Base-by-base conservation (phyloP, 2,113 vertebrate genomes). In the Tonatia bakeri region DNA sequence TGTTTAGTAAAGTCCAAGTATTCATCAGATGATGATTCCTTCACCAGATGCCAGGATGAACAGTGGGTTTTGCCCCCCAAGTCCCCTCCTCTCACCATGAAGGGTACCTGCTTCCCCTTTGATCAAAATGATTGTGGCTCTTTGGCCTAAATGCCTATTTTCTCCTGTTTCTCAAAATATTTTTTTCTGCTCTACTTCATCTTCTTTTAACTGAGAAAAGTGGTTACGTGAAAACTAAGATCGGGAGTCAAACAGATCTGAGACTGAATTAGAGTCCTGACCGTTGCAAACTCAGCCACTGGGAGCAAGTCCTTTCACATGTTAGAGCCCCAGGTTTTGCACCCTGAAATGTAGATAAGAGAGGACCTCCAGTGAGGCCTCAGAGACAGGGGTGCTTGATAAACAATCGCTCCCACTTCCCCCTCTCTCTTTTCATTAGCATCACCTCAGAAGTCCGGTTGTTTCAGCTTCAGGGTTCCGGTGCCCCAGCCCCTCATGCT, bases 401-500 rank as follows among this genome's bases (percentile, higher is more conserved):
- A 64, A 64, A 59, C 28, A 52, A 56, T 8, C 28, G 13, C 15
- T 67, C 52, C 13, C 36, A 0, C 7, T n/a, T 5, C 33, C 24
- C 54, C 16, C 20, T 67, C 75, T 47, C 14, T 10, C 40, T 19
- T 73, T 73, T 83, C 70, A 65, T 38, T 38, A 12, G 47, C 4
- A 4, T 20, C 20, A 36, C 15, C 11, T 52, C 2, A 16, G 54
- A 10, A 69, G 65, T 2, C n/a, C 2, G 24, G 20, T 16, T 31
- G 4, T 20, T 86, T 56, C 1, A 3, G 5, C 12, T 40, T 54
- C 65, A 40, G 1, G 1, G 19, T 24, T 28, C 43, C 22, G 9
- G 11, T 5, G 1, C 12, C 11, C 1, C 0, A 10, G 38, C 16
- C 6, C 70, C 47, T 33, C 4, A 0, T 10, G 28, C 28, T n/a